Evolutionary conservation across 2,888 invertebrate species (phyloP), one percentile per base, ranked within the genome.

Genomic region (Electrophaes corylata): DNA sequence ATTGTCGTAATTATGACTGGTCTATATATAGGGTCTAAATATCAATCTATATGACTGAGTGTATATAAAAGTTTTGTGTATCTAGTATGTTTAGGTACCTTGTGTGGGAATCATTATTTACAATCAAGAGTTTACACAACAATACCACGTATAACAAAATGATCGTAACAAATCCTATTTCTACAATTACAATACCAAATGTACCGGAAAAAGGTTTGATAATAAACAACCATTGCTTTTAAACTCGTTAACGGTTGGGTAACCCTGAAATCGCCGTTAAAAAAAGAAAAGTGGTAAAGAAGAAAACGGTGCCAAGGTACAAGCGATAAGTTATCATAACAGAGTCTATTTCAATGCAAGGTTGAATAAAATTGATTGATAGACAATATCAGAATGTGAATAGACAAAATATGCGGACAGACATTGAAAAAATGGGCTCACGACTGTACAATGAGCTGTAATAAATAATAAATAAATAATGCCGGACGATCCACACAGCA

Each of bases 231-330:
- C 39, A 44, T 31, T 26, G 35, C 26, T n/a, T 45, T 29, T 5
- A 23, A 56, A 48, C 23, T 53, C 39, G 53, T 49, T 31, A n/a
- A 48, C 53, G 53, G 53, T 53, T 35, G 49, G 12, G 12, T 39
- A 39, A 45, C 54, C 41, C 54, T 48, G 41, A 35, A 35, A 6
- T 4, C 37, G 43, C 33, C 26, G 45, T 49, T 54, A 51, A 40
- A 55, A 52, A 58, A 58, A 58, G 49, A 49, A 60, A 60, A 51
- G 37, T 51, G 47, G 43, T 33, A 60, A 49, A 52, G n/a, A 48
- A 52, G 47, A 58, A 58, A 73, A 70, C 65, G 53, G 61, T 77
- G 78, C 67, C 75, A 77, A 75, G 77, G 77, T 64, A 66, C 47
- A 35, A 43, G 19, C 19, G 37, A 60, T 57, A 52, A 66, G 60